phyloP scores from a whole-genome alignment of 2,888 invertebrate genomes.

The Dusona sp. region DNA sequence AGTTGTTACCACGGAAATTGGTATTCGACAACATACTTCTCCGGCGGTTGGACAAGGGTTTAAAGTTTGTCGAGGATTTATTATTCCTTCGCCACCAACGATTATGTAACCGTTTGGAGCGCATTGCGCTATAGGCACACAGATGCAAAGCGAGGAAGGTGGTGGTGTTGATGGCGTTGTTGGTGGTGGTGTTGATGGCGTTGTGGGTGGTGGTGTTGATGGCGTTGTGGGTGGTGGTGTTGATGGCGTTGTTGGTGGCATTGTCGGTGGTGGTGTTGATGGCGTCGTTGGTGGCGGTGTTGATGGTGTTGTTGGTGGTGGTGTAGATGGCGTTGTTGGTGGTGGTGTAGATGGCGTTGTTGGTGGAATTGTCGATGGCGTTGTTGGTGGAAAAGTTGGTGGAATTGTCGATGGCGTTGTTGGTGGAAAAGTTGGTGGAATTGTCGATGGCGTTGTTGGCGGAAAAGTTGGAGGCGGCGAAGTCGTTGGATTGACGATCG shows the following conservation, averaged over 20 bases:
- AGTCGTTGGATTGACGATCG: slow-evolving; percentile 69
- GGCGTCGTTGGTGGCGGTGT: slow-evolving; percentile 53
- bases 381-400: slow-evolving; percentile 64
- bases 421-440: slow-evolving; percentile 67
- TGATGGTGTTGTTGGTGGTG: slow-evolving; percentile 40
- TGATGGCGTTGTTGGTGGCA: slow-evolving; percentile 64
- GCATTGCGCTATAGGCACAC: slow-evolving; percentile 77
- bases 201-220: slow-evolving; percentile 62
- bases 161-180: slow-evolving; percentile 41
- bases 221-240: slow-evolving; percentile 44
- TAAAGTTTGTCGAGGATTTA: slow-evolving; percentile 75
- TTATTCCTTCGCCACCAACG: slow-evolving; percentile 75
- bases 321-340: slow-evolving; percentile 66
- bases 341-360: slow-evolving; percentile 54
- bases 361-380: slow-evolving; percentile 53
- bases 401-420: slow-evolving; percentile 63
- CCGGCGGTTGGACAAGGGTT: slow-evolving; percentile 67
- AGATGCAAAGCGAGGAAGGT: slow-evolving; percentile 74
- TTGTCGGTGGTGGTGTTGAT: slow-evolving; percentile 62
- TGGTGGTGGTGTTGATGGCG: slow-evolving; percentile 60
- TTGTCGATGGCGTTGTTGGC: slow-evolving; percentile 35
- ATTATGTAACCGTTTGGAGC: slow-evolving; percentile 72
- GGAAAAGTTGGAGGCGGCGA: slow-evolving; percentile 48
- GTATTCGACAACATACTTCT: slow-evolving; percentile 77
- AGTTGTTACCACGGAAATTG: slow-evolving; percentile 47